A percentile compares a stretch with the other conserved stretches of the same genome.
phyloP scores from a whole-genome alignment of 2,888 invertebrate species.

The Rotaria sp. region DNA sequence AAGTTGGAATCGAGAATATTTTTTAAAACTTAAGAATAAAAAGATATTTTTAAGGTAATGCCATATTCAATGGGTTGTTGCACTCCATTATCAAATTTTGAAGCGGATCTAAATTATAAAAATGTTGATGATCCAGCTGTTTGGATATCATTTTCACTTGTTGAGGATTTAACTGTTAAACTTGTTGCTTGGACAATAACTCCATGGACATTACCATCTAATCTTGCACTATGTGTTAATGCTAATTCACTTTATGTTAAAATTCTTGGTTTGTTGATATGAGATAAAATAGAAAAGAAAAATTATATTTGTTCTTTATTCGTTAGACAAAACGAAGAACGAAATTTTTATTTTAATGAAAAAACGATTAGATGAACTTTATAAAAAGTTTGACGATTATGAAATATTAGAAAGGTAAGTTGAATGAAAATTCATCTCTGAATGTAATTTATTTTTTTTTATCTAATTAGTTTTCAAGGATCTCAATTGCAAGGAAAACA shows the following conservation, averaged over 20 bases:
- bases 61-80: slow-evolving; percentile 94
- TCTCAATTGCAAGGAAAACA: slow-evolving; percentile 68
- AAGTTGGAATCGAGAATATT: slow-evolving; percentile 59
- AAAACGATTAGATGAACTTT: slow-evolving; percentile 64
- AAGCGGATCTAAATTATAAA: slow-evolving; percentile 97
- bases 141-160: slow-evolving; percentile 75
- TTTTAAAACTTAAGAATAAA: background rate
- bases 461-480: slow-evolving; percentile 62
- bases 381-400: slow-evolving; percentile 69
- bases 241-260: slow-evolving; percentile 76
- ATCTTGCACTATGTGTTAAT: slow-evolving; percentile 86
- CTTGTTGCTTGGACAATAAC: slow-evolving; percentile 96
- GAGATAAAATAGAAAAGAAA: too few species aligned
- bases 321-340: slow-evolving; percentile 48
- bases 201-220: slow-evolving; percentile 97
- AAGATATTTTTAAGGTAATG: slow-evolving; percentile 64
- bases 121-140: slow-evolving; percentile 93
- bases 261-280: slow-evolving; percentile 54
- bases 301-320: background rate
- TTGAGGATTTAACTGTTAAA: slow-evolving; percentile 64
- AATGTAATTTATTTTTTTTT: too few species aligned
- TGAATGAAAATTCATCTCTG: background rate
- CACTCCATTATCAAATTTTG: slow-evolving; percentile 95
- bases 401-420: slow-evolving; percentile 48
- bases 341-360: slow-evolving; percentile 71